These are phyloP conservation scores for Oreochromis spilurus DNA, from an alignment of 2,113 vertebrate species.

Conservation along the genomic window DNA sequence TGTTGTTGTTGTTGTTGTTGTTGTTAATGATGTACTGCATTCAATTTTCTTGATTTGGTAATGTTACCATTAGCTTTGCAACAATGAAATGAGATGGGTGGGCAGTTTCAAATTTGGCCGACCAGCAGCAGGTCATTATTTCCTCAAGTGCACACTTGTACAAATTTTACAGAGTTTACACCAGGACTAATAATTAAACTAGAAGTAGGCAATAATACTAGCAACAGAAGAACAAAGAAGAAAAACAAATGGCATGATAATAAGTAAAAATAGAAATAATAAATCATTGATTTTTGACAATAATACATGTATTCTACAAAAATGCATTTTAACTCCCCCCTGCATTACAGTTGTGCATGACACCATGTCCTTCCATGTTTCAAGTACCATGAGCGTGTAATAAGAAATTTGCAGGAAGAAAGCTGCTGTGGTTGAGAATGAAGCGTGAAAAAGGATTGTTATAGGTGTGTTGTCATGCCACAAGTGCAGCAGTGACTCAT, in stretches of 20 bases:
- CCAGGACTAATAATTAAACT: conserved; percentile 25
- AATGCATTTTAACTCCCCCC: neutral
- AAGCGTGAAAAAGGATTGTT: neutral
- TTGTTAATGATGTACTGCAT: neutral
- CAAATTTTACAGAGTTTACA: conserved; percentile 8
- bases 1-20: neutral
- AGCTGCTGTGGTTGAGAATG: neutral
- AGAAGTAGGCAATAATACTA: neutral
- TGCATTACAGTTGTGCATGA: neutral
- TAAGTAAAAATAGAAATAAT: neutral
- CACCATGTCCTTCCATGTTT: neutral
- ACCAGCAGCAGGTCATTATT: conserved; percentile 4
- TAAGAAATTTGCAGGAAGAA: neutral
- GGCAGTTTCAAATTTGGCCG: neutral
- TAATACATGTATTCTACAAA: neutral
- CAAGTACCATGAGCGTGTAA: neutral
- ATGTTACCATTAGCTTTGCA: neutral
- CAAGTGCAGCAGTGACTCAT: neutral
- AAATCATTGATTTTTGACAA: neutral
- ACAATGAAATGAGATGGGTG: neutral
- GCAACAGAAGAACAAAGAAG: neutral
- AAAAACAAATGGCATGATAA: neutral
- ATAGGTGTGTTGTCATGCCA: neutral
- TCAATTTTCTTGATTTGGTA: neutral
- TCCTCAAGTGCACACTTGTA: conserved; percentile 6